Evolutionary conservation across 2,797 vertebrate species (phyloP).

Genomic region (Acanthornis magna): DNA sequence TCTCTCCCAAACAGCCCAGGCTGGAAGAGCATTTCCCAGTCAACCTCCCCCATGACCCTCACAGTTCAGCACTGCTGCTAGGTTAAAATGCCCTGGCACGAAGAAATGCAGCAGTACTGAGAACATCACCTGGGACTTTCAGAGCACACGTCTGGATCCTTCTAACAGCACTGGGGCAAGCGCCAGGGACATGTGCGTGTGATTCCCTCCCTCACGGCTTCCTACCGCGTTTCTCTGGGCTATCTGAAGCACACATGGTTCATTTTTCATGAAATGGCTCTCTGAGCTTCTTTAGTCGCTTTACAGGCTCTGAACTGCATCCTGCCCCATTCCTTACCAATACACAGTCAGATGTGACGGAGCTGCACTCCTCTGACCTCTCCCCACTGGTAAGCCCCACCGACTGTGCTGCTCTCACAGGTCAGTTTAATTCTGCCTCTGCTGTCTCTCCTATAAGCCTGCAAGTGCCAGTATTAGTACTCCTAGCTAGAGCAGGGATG

Average conservation of each 20-base stretch:
- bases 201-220: neutral
- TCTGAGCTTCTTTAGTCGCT: neutral
- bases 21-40: neutral
- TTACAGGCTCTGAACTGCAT: neutral
- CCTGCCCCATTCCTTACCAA: neutral
- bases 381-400: neutral
- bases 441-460: neutral
- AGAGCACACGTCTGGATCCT: neutral
- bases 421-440: neutral
- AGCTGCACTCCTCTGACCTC: neutral
- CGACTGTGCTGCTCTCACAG: neutral
- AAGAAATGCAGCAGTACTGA: neutral
- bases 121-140: neutral
- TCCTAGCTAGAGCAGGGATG: neutral
- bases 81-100: neutral
- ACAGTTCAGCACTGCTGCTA: neutral
- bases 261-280: neutral
- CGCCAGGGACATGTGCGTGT: rapidly evolving
- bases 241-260: neutral
- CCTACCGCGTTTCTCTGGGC: neutral
- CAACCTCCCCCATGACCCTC: neutral
- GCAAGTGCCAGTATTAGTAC: neutral
- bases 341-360: neutral
- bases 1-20: neutral
- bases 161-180: neutral